Evolutionary conservation across 1,140 invertebrate species (phyloP), one percentile per base, ranked within the genome.

Genomic region (Pissodes strobi): DNA sequence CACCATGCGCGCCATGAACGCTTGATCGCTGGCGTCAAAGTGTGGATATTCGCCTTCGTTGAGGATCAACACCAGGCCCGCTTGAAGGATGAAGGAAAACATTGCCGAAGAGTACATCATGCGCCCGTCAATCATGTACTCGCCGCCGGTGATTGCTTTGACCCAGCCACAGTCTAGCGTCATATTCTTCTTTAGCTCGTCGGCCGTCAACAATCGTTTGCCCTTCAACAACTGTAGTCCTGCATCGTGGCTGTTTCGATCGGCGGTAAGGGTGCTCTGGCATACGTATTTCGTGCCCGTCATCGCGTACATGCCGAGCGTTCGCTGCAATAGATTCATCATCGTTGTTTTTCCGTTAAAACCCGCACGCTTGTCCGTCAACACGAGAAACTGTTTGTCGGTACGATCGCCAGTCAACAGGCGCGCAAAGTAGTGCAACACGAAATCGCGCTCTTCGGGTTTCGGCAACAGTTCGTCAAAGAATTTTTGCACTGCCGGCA

Each of bases 331-430:
- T 13, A 39, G 37, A 12, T 12, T 39, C 37, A 39, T 39, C 37
- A 39, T 39, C 37, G 37, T 39, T 39, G 37, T 39, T 13, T 39
- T 39, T 1, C 37, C 37, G 37, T 39, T 39, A 13, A 39, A 39
- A 39, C 37, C 37, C 37, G 37, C 37, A 39, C 37, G 37, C 13
- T 39, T 39, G 37, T 39, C 37, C 37, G 37, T 39, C 37, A 39
- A 39, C 37, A 39, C 37, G 9, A 39, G 13, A 39, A 39, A 39
- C 37, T 39, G 10, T 39, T 39, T 39, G 9, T 39, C 37, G 9
- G 9, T 39, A 6, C 37, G 37, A 6, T 39, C 9, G 13, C n/a
- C 37, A 13, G 37, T 39, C 9, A 39, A 13, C 9, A 39, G 37
- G 0, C 37, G 9, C 10, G 37, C 37, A 13, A 39, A 39, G 6